A percentile compares a stretch with the other conserved stretches of the same genome.
Conservation (phyloP, 2,113 vertebrate species). For the Calidris pugnax region DNA sequence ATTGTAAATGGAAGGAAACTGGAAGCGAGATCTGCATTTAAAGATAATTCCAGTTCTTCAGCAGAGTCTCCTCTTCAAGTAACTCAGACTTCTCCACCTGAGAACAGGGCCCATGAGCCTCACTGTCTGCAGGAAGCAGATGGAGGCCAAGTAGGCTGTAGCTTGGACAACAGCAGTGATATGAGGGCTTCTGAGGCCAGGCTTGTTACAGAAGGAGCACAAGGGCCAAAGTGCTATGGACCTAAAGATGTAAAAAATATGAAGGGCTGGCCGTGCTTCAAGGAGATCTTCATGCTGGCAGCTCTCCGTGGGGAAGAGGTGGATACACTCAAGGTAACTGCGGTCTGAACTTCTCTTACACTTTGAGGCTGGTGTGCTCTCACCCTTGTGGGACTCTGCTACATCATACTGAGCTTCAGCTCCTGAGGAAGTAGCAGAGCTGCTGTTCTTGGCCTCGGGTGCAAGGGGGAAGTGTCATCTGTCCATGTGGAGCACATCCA, state of each 20-base stretch:
- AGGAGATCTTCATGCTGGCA: constrained; percentile 95
- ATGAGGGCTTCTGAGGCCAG: fast-evolving
- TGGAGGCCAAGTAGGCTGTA: background rate
- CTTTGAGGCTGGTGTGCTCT: background rate
- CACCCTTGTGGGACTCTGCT: background rate
- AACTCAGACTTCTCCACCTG: background rate
- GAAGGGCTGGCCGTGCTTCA: constrained; percentile 89
- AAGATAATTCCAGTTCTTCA: background rate
- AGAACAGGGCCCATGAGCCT: background rate
- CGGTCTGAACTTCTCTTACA: background rate
- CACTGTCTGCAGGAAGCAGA: background rate
- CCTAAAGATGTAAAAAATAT: constrained; percentile 37
- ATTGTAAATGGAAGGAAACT: constrained; percentile 81
- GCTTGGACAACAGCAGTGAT: background rate
- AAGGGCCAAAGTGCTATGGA: background rate
- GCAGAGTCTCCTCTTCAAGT: background rate
- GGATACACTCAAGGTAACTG: constrained; percentile 86
- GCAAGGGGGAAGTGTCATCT: fast-evolving
- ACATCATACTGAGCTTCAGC: background rate
- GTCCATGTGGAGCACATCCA: fast-evolving
- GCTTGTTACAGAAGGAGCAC: background rate
- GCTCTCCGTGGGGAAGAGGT: constrained; percentile 84
- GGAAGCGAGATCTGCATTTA: constrained; percentile 13
- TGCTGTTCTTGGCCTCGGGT: background rate
- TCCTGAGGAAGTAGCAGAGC: background rate